Conservation (phyloP, 1,140 invertebrate genomes). For the Lordiphosa stackelbergi region DNA sequence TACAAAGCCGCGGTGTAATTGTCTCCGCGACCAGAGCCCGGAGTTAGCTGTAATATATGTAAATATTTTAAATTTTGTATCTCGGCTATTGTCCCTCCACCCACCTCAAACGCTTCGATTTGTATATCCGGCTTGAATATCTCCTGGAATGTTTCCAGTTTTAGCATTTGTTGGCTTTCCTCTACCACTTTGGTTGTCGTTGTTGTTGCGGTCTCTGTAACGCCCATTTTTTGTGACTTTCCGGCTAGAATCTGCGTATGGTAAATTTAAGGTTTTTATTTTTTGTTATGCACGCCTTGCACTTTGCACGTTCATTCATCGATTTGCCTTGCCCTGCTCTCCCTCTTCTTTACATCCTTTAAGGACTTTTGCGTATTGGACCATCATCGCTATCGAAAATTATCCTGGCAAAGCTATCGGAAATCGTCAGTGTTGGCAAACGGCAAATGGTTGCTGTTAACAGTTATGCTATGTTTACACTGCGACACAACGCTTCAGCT, state of each 20-base stretch:
- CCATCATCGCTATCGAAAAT: not conserved
- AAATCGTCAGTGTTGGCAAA: not conserved
- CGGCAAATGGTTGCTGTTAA: not conserved
- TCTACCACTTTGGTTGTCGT: constrained; percentile 22
- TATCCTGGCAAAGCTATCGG: not conserved
- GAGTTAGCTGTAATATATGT: constrained; percentile 78
- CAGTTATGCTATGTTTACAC: too few species aligned
- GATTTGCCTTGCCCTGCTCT: constrained; percentile 35
- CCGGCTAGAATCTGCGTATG: not conserved
- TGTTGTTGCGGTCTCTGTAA: constrained; percentile 48
- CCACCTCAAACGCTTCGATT: constrained; percentile 71
- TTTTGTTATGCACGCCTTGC: constrained; percentile 11
- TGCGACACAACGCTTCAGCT: too few species aligned
- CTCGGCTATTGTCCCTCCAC: not conserved
- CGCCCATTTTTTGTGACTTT: constrained; percentile 55
- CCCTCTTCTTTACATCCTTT: constrained; percentile 26
- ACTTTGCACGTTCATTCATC: constrained; percentile 40
- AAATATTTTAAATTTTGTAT: constrained; percentile 1
- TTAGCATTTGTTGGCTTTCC: constrained; percentile 48
- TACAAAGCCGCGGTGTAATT: constrained; percentile 87
- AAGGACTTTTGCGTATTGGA: constrained; percentile 11
- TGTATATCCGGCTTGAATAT: constrained; percentile 71
- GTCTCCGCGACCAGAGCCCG: constrained; percentile 83
- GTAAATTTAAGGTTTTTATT: constrained; percentile 17
- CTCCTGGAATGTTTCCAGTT: constrained; percentile 63